Conservation (phyloP, 2,797 vertebrate genomes). For the Acrocephalus scirpaceus region DNA sequence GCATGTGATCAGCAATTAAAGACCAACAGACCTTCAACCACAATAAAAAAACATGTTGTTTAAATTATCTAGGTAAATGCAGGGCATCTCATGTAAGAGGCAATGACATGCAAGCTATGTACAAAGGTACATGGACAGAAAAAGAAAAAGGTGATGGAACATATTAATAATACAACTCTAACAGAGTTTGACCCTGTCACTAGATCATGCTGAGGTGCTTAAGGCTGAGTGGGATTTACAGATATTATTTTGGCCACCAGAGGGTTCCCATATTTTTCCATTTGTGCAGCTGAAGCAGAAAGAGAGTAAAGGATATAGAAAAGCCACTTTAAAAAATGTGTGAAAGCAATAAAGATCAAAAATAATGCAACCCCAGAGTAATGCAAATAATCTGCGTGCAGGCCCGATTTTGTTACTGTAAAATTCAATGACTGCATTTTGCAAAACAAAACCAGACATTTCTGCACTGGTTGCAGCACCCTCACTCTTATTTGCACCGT, state of each 20-base stretch:
- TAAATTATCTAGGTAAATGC: not conserved
- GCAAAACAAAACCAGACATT: not conserved
- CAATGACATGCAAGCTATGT: not conserved
- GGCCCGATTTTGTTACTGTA: not conserved
- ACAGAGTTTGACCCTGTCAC: not conserved
- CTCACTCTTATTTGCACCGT: not conserved
- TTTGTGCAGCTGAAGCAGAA: not conserved
- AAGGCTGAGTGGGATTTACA: constrained; percentile 42
- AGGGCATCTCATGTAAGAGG: not conserved
- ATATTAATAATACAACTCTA: not conserved
- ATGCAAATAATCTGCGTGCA: not conserved
- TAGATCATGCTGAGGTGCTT: not conserved
- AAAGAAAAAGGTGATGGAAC: not conserved
- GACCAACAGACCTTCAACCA: constrained; percentile 16
- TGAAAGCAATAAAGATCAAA: not conserved
- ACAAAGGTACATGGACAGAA: not conserved
- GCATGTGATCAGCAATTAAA: not conserved
- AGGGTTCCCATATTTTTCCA: constrained; percentile 40
- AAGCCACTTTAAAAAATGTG: not conserved
- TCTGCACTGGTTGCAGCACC: not conserved
- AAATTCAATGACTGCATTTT: not conserved
- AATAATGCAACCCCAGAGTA: not conserved
- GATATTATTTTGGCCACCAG: constrained; percentile 62
- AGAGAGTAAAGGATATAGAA: not conserved
- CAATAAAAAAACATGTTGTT: not conserved